Base-by-base conservation (phyloP, 2,797 vertebrate species). In the Brachyalestes nurse region DNA sequence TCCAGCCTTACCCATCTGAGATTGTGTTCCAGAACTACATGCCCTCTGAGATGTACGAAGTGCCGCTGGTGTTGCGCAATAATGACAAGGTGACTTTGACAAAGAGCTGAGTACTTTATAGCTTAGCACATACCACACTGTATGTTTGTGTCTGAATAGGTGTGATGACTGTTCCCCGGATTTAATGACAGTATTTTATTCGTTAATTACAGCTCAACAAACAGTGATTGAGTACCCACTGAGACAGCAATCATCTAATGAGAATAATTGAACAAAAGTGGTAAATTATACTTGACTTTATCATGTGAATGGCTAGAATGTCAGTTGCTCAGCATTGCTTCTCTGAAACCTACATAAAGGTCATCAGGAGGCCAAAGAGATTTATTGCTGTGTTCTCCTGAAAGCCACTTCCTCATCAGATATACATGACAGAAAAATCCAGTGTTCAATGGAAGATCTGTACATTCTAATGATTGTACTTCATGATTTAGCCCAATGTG, bases 1-100 rank as follows among this genome's bases (percentile, higher is more conserved):
- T 97, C 86, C 96, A 96, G 89, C 94, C 96, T 0, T 95, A 92
- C 85, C 97, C 96, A 0, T 95, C 95, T 1, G 94, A 97, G 90
- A 89, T 97, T 75, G 73, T 97, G 25, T 97, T 99, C 89, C 95
- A 97, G 91, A 96, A 92, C 89, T 96, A 93, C 1, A 47, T 66
- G 69, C 91, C 95, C 42, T 91, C 74, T 1, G 89, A 96, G 87
- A 94, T 92, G 60, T 96, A 94, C 13, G 91, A 93, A 83, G 91
- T 96, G 62, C 92, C 92, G 0, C 83, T 98, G 71, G 58, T 89
- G 58, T 90, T 98, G 75, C 90, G 94, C 83, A 97, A 96, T 92
- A 96, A 86, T 0, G 94, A 96, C 90, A 94, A 88, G 93, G 96
- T 96, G 64, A 90, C 91, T 71, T 80, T 60, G n/a, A 19, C 7